These are phyloP conservation scores for Equus przewalskii DNA, from an alignment of 2,113 vertebrate species.

Conservation along the genomic window DNA sequence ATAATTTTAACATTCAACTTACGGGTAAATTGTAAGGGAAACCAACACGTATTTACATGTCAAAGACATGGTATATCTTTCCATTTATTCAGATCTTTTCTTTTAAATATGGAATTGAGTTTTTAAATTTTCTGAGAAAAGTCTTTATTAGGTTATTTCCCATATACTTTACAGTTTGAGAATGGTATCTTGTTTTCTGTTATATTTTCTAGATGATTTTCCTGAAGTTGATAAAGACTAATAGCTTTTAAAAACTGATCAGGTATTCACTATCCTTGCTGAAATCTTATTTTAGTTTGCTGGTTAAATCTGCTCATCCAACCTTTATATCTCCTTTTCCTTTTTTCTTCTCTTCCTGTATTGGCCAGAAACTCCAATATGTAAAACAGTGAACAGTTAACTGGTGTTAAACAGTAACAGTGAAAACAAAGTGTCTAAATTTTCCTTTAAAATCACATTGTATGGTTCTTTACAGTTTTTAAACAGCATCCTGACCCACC, in stretches of 20 bases:
- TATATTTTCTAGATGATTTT: constrained; percentile 19
- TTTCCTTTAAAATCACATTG: not conserved
- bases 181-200: not conserved
- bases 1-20: constrained; percentile 29
- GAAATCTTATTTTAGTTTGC: not conserved
- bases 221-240: not conserved
- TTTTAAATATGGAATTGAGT: not conserved
- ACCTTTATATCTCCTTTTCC: not conserved
- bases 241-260: not conserved
- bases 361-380: not conserved
- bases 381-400: not conserved
- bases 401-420: not conserved
- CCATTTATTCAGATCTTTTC: not conserved
- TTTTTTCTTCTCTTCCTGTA: not conserved
- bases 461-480: not conserved
- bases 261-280: not conserved
- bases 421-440: not conserved
- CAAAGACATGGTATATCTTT: not conserved
- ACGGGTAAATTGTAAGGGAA: not conserved
- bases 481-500: not conserved
- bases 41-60: not conserved
- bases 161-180: not conserved
- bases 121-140: constrained; percentile 1
- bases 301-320: not conserved
- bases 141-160: not conserved